phyloP scores from a whole-genome alignment of 1,140 invertebrate species.

The Macrobrachium nipponense region DNA sequence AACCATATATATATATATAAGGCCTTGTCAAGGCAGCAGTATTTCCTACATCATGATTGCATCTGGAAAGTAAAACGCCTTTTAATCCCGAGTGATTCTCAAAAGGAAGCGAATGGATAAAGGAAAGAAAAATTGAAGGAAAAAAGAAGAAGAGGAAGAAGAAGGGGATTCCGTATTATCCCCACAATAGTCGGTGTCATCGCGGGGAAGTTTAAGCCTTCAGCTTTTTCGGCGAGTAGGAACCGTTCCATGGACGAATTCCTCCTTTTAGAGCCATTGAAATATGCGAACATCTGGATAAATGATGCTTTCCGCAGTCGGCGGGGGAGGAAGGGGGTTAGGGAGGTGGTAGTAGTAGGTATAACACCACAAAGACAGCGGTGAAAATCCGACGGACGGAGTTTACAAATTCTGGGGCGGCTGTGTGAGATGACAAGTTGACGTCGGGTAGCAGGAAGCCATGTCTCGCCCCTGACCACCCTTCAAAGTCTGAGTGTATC shows the following conservation, averaged over 20 bases:
- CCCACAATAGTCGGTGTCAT: neutral
- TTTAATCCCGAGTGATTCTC: neutral
- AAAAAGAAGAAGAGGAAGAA: neutral
- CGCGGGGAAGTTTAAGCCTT: conserved; percentile 8
- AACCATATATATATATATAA: too few relatives aligned
- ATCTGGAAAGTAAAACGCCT: too few relatives aligned
- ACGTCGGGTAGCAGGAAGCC: conserved; percentile 30
- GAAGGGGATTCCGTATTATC: conserved; percentile 27
- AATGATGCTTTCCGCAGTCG: conserved; percentile 53
- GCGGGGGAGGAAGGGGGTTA: neutral
- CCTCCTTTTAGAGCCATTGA: conserved; percentile 45
- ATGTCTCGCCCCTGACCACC: conserved; percentile 38
- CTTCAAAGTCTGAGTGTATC: conserved; percentile 37
- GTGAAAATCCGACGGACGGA: conserved; percentile 4
- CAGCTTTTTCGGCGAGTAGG: conserved; percentile 14
- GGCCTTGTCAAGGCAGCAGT: too few relatives aligned
- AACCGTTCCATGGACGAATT: conserved; percentile 45
- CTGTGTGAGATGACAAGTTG: conserved; percentile 46
- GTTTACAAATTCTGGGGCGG: conserved; percentile 40
- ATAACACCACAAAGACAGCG: conserved; percentile 27
- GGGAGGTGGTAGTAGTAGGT: too few relatives aligned
- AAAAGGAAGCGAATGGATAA: conserved; percentile 1
- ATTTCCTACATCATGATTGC: too few relatives aligned
- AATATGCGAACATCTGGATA: conserved; percentile 51
- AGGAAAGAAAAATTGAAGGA: neutral